Base-by-base conservation (phyloP, 2,113 vertebrate species). In the Cavia aperea region DNA sequence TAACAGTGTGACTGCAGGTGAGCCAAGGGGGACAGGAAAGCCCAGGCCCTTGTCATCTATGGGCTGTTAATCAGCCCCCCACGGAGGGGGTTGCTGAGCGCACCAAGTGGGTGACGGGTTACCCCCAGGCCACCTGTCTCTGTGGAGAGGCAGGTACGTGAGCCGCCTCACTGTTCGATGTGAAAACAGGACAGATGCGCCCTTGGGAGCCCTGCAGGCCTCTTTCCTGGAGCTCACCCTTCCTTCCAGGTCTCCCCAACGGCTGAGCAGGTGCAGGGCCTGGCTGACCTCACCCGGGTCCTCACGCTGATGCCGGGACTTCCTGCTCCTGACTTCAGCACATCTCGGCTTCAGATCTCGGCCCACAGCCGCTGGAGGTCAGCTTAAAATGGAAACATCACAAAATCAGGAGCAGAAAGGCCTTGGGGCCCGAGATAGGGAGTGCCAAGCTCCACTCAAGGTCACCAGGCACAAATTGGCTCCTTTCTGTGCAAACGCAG, bases 271-370 rank as follows among this genome's bases (percentile, higher is more conserved):
- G n/a, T 9, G 1, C n/a, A 72, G 26, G 86, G 39, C 7, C 31
- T 2, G 31, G 8, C 18, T 21, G 23, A 39, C 33, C 79, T 81
- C 36, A 1, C 36, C 86, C 36, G 0, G 54, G 2, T 1, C 19
- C 51, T 49, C 26, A 8, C 1, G 1, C 39, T 5, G 36, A 23
- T 4, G 24, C 5, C 0, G 6, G n/a, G 26, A 1, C 60, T 7
- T 10, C 62, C n/a, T 5, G 39, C 24, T 75, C 60, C 31, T 15
- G 1, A 46, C 70, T 13, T 5, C 56, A 43, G 6, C 72, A 5
- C 68, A 12, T 12, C n/a, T 93, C 60, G 56, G 85, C 13, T 4
- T 39, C 63, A 60, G 8, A 54, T 6, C 49, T 18, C 19, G 13
- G 66, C 33, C n/a, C 33, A 33, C 5, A 43, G 1, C 21, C 49